Conservation (phyloP, 2,888 invertebrate species). For the Caenorhabditis sp. region DNA sequence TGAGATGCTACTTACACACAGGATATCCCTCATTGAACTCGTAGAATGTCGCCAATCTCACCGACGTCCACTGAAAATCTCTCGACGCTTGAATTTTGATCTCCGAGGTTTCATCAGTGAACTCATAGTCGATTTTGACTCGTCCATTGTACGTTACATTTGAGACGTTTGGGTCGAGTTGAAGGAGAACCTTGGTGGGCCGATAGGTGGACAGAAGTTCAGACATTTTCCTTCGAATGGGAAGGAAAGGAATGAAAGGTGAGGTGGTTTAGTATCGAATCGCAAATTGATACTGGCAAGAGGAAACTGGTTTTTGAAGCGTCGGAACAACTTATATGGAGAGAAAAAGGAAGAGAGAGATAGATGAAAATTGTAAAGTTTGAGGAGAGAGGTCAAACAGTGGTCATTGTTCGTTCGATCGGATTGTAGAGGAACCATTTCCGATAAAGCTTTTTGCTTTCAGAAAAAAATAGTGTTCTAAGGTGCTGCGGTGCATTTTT, state of each 20-base stretch:
- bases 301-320: constrained; percentile 26
- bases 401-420: background rate
- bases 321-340: background rate
- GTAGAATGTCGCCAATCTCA: constrained; percentile 42
- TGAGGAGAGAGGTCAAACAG: constrained; percentile 2
- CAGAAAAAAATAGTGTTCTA: no score
- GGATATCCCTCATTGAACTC: constrained; percentile 49
- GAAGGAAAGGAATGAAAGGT: background rate
- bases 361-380: constrained; percentile 6
- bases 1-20: constrained; percentile 55
- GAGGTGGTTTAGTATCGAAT: background rate
- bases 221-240: constrained; percentile 29
- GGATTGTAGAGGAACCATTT: background rate
- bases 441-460: background rate
- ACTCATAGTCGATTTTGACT: constrained; percentile 53
- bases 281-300: no score
- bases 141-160: constrained; percentile 33
- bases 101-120: constrained; percentile 44
- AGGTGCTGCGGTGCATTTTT: no score
- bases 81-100: constrained; percentile 42
- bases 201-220: constrained; percentile 43
- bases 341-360: constrained; percentile 6
- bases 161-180: constrained; percentile 34
- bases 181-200: constrained; percentile 41
- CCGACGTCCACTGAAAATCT: constrained; percentile 50